A percentile compares a stretch with the other conserved stretches of the same genome.
These are phyloP conservation scores for Lithobius niger DNA, from an alignment of 1,140 invertebrate genomes.

Conservation along the genomic window DNA sequence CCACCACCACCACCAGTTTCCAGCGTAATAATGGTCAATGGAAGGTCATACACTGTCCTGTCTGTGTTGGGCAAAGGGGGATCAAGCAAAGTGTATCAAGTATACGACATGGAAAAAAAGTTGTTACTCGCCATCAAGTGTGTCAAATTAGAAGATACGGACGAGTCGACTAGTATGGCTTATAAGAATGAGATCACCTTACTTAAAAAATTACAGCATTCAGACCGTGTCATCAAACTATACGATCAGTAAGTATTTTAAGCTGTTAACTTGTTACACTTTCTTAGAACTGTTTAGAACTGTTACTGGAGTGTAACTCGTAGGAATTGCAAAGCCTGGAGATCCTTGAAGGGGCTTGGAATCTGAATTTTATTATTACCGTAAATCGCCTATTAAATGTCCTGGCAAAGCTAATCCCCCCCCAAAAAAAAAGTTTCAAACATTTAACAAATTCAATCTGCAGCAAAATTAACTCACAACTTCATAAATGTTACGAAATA, in stretches of 20 bases:
- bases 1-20: too few species aligned
- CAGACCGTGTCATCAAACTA: conserved; percentile 64
- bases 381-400: too few species aligned
- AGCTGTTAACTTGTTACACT: conserved; percentile 1
- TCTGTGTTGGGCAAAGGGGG: conserved; percentile 43
- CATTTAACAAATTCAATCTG: too few species aligned
- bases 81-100: conserved; percentile 42
- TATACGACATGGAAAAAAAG: conserved; percentile 29
- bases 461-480: too few species aligned
- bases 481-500: too few species aligned
- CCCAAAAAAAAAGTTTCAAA: too few species aligned
- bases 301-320: background rate
- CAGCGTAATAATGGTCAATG: conserved; percentile 31
- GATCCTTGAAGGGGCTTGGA: background rate
- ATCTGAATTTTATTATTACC: background rate
- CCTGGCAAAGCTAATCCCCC: too few species aligned
- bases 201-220: conserved; percentile 66
- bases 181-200: conserved; percentile 85
- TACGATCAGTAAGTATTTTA: conserved; percentile 63
- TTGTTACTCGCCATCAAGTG: conserved; percentile 42
- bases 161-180: conserved; percentile 52
- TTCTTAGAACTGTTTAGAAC: background rate
- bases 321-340: too few species aligned
- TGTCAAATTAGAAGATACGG: conserved; percentile 52
- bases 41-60: conserved; percentile 30